Conservation (phyloP, 2,797 vertebrate species). For the Capromys pilorides region DNA sequence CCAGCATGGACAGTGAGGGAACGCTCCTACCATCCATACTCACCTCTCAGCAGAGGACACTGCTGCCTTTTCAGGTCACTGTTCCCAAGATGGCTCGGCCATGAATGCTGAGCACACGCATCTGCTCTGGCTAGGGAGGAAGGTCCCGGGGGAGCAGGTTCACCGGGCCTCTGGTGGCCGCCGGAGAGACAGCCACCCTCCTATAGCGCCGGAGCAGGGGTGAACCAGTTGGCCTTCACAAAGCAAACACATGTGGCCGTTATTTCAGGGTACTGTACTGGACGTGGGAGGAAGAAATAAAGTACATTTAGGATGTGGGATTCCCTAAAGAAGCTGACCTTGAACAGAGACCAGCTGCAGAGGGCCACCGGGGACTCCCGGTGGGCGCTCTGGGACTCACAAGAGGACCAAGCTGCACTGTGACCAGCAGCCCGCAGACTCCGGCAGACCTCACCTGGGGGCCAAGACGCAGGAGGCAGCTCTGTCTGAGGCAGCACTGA, state of each 20-base stretch:
- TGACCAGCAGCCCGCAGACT: background rate
- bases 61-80: too few relatives aligned
- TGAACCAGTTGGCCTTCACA: background rate
- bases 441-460: background rate
- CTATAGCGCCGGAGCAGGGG: fast-evolving
- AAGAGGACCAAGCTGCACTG: background rate
- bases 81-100: background rate
- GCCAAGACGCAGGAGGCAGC: background rate
- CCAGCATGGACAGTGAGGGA: background rate
- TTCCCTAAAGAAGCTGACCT: too few relatives aligned
- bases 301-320: background rate
- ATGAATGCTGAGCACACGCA: too few relatives aligned
- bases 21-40: background rate
- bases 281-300: background rate
- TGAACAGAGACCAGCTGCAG: fast-evolving
- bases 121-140: too few relatives aligned
- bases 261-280: background rate
- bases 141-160: fast-evolving
- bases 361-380: background rate
- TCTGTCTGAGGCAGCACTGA: background rate
- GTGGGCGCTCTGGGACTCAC: background rate
- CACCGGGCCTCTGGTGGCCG: background rate
- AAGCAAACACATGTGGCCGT: background rate
- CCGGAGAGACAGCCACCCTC: background rate
- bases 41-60: background rate